Conservation (phyloP, 2,888 invertebrate species). For the Athrips mouffetella region DNA sequence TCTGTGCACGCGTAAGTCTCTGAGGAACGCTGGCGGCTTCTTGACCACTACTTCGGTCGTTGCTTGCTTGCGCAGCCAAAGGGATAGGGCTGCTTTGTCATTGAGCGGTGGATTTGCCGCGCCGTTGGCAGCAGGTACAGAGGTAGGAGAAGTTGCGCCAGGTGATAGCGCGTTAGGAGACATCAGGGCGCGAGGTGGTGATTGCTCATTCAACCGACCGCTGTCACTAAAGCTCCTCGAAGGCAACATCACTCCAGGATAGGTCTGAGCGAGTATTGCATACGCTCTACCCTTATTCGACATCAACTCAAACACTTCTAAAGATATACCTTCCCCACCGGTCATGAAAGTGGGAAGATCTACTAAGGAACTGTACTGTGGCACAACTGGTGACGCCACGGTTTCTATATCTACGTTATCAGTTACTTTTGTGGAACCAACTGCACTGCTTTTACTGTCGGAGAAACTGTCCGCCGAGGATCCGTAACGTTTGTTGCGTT, state of each 20-base stretch:
- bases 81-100: conserved; percentile 72
- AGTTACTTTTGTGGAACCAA: conserved; percentile 71
- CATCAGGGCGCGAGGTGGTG: conserved; percentile 52
- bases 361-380: conserved; percentile 87
- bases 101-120: conserved; percentile 37
- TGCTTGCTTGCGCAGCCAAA: conserved; percentile 78
- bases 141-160: conserved; percentile 46
- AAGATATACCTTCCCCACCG: conserved; percentile 86
- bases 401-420: conserved; percentile 54
- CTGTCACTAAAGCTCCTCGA: conserved; percentile 86
- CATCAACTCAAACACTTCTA: conserved; percentile 86
- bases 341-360: conserved; percentile 90
- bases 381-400: conserved; percentile 55
- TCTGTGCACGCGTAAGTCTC: conserved; percentile 85
- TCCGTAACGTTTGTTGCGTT: conserved; percentile 76
- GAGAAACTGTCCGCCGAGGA: conserved; percentile 85
- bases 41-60: conserved; percentile 53
- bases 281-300: conserved; percentile 84
- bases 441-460: conserved; percentile 82
- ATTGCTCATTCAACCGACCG: conserved; percentile 63
- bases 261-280: conserved; percentile 84
- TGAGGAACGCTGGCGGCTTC: conserved; percentile 83
- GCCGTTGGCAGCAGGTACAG: conserved; percentile 36
- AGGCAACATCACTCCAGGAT: conserved; percentile 84
- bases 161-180: conserved; percentile 47